Evolutionary conservation across 2,797 vertebrate genomes (phyloP), one percentile per base, ranked within the genome.

Genomic region (Sebastes trivittatus): DNA sequence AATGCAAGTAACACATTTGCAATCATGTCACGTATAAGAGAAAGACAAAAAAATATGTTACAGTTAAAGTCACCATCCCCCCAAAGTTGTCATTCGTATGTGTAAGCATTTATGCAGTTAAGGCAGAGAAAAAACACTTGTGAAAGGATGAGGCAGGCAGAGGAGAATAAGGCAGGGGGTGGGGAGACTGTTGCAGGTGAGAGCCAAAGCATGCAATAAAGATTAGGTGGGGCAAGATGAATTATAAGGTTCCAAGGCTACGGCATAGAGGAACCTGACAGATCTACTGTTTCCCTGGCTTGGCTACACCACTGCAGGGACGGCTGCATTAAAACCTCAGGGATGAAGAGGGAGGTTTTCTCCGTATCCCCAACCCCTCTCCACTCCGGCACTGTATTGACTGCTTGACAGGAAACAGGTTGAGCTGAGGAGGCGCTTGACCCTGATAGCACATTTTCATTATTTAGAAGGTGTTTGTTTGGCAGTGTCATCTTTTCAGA

Each of bases 161-260:
- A 23, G 38, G 38, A 82, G 59, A 63, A 27, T n/a, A 58, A 22
- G 60, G 18, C 2, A 2, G 27, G 6, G 32, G 46, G 4, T 11
- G 14, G 55, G 62, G 32, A 23, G 11, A n/a, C 18, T 69, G 72
- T 46, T 82, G 77, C 76, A 87, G 85, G 88, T 91, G 68, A 86
- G 75, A 86, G 77, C 64, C 65, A 86, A 86, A 80, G 66, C 72
- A 83, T 85, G 80, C 84, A 89, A 86, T 85, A 88, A 89, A 90
- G 90, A 90, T 91, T 88, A 85, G 70, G 63, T 46, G 42, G 78
- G 68, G 66, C 23, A 71, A 80, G 64, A 82, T 89, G 73, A 89
- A 89, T 86, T 90, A 86, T 82, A 78, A 78, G 58, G 77, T 69
- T 73, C 42, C 71, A 73, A 85, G 80, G 84, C 77, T 79, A 55